A percentile compares a stretch with the other conserved stretches of the same genome.
Evolutionary conservation across 92 coral and sea anemone species (phyloP).

Genomic region (Bergia sp.): DNA sequence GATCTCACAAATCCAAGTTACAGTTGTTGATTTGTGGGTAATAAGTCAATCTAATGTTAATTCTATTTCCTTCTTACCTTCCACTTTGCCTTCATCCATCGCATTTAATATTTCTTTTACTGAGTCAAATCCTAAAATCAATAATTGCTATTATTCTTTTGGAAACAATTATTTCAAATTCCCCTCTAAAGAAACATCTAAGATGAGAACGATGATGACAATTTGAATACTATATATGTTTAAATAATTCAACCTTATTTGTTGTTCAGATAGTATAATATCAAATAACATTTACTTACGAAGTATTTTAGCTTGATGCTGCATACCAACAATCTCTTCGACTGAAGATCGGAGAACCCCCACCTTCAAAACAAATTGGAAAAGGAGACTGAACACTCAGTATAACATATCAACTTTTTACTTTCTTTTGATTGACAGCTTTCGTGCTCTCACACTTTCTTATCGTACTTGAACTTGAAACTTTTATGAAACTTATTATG

Average conservation of each 20-base stretch:
- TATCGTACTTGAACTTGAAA: too few species aligned
- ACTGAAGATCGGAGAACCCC: conserved; percentile 32
- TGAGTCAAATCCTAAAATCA: conserved; percentile 16
- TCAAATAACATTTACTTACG: background rate
- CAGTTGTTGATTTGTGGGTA: too few species aligned
- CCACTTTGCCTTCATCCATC: conserved; percentile 34
- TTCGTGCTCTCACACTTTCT: too few species aligned
- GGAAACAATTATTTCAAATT: background rate
- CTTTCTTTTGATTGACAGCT: too few species aligned
- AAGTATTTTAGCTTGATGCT: conserved; percentile 27
- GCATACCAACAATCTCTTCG: conserved; percentile 41
- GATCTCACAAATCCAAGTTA: too few species aligned
- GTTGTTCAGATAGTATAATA: background rate
- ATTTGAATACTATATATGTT: too few species aligned
- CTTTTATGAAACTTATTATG: too few species aligned
- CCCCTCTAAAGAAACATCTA: background rate
- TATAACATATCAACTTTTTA: background rate
- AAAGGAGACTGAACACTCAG: background rate
- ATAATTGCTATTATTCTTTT: background rate
- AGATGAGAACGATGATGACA: background rate
- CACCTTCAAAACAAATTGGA: background rate
- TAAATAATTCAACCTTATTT: background rate
- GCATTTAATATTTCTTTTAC: conserved; percentile 17
- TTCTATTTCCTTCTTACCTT: background rate
- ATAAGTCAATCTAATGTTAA: too few species aligned